Percentiles rank a stretch among this genome's conserved stretches.
These are phyloP conservation scores for Haliclona indistincta DNA, from an alignment of 37 sponge, comb jelly and placozoan genomes.

Conservation along the genomic window DNA sequence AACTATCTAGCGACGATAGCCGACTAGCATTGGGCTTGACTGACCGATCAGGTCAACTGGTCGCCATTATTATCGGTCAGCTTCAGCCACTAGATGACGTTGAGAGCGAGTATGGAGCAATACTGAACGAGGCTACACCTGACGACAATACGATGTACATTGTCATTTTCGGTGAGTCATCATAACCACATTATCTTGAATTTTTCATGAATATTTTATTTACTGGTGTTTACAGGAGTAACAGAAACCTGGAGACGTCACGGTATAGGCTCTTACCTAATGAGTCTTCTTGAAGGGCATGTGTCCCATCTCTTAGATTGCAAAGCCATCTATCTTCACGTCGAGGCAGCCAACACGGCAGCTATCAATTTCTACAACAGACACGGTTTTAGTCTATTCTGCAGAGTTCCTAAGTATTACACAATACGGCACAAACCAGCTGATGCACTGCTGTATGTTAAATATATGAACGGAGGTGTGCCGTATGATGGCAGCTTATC, in stretches of 20 bases:
- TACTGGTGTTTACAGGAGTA: constrained; percentile 1
- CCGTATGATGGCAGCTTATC: background rate
- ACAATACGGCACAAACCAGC: background rate
- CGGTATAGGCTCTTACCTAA: background rate
- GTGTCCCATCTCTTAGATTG: background rate
- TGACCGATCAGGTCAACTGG: background rate
- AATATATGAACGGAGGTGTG: background rate
- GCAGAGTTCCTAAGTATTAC: background rate
- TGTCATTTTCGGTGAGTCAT: constrained; percentile 8
- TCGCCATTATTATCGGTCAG: constrained; percentile 6
- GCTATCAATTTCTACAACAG: background rate
- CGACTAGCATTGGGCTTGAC: background rate
- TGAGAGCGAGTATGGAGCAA: background rate
- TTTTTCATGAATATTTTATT: no score
- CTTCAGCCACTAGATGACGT: background rate
- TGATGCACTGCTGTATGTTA: background rate
- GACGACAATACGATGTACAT: background rate
- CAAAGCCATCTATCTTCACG: constrained; percentile 4
- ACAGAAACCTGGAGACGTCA: background rate
- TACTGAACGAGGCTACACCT: background rate
- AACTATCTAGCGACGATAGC: background rate
- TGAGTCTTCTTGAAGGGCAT: background rate
- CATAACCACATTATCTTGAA: no score
- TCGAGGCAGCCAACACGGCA: background rate
- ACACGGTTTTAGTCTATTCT: background rate